phyloP scores from a whole-genome alignment of 1,140 invertebrate genomes.

The Drosophila arizonae region DNA sequence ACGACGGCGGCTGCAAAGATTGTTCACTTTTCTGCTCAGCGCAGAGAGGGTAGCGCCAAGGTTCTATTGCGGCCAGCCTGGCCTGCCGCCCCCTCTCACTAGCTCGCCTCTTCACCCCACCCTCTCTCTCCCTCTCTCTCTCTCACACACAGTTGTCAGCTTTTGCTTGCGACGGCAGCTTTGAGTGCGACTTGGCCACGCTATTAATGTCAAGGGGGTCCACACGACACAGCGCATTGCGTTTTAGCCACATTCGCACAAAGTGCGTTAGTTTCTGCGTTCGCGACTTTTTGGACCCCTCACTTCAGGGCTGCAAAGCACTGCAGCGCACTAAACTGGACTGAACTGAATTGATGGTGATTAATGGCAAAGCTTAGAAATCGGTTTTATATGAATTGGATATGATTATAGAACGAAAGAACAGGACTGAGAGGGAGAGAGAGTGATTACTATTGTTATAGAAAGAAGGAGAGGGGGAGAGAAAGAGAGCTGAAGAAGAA shows the following conservation, averaged over 20 bases:
- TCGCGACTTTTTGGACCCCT: conserved; percentile 41
- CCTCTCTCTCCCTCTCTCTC: neutral
- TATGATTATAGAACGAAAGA: neutral
- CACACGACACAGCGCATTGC: conserved; percentile 38
- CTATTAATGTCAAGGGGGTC: conserved; percentile 81
- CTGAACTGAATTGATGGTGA: too few species aligned
- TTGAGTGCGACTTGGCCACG: conserved; percentile 50
- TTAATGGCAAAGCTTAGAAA: neutral
- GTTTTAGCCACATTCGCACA: conserved; percentile 36
- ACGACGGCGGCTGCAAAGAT: conserved; percentile 56
- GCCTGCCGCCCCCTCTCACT: neutral
- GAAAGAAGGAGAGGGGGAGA: too few species aligned
- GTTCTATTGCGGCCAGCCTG: conserved; percentile 64
- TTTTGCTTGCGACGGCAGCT: conserved; percentile 11
- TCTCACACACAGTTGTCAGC: conserved; percentile 9
- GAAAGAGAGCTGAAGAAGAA: too few species aligned
- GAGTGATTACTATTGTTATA: too few species aligned
- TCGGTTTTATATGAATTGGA: neutral
- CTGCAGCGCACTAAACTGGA: too few species aligned
- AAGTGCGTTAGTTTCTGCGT: conserved; percentile 80
- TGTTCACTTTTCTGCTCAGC: conserved; percentile 60
- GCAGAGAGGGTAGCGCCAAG: conserved; percentile 69
- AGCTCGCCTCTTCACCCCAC: neutral
- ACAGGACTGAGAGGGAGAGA: too few species aligned
- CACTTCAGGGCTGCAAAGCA: conserved; percentile 54